Evolutionary conservation across 2,888 invertebrate genomes (phyloP), one percentile per base, ranked within the genome.

Genomic region (Xestia ashworthii): DNA sequence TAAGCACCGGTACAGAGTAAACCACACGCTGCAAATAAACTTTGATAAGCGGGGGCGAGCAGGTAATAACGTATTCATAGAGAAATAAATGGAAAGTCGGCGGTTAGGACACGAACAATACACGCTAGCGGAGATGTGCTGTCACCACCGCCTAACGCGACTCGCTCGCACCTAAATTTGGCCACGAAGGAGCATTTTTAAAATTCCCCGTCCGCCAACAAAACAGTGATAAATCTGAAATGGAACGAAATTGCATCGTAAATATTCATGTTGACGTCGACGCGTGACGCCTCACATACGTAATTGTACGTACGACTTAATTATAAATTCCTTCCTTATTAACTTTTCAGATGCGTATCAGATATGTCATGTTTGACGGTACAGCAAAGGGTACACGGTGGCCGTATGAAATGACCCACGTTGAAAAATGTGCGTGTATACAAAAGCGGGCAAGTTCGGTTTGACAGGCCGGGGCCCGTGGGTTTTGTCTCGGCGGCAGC

Each of bases 31-130:
- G 96, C 96, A 96, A 96, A 96, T 96, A 96, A 96, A 96, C 95
- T 96, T 96, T 96, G 96, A 96, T 96, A 96, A 96, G 96, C 96
- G 96, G 93, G 95, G 96, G 95, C 95, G 96, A 96, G 94, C 95
- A 96, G 96, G 96, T 96, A 96, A 96, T 96, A 96, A 96, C 96
- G 96, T 96, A 96, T 96, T 96, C 96, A 96, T 96, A 96, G 96
- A 96, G 96, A 96, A 96, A 96, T 96, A 96, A 96, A 96, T 96
- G 96, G 96, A 96, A 96, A 96, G 96, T 96, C 96, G 95, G 94
- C 93, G 95, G 96, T 95, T 96, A 96, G 96, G 94, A 95, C 93
- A 93, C 92, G 95, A 95, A 96, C 96, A 96, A 95, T 95, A 96
- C 95, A 92, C 91, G 95, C 91, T 90, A 91, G 91, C 90, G 86